A percentile compares a stretch with the other conserved stretches of the same genome.
phyloP scores from a whole-genome alignment of 2,888 invertebrate species.

The Steinernema scapterisci region DNA sequence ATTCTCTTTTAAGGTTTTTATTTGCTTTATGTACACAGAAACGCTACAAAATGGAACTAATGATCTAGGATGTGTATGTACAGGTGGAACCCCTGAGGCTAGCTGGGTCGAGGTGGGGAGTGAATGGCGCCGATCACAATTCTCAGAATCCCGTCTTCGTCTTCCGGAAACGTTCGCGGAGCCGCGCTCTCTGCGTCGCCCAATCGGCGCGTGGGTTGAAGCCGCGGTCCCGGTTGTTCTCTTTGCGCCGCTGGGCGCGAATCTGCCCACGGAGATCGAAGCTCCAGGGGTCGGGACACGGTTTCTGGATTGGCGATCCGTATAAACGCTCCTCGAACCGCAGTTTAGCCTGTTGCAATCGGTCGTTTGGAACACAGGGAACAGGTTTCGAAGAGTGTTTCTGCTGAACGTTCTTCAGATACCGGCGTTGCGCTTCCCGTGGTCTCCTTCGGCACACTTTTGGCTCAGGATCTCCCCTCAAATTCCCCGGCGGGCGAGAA shows the following conservation, averaged over 20 bases:
- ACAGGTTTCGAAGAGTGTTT: too few relatives aligned
- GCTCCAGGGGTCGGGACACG: not conserved
- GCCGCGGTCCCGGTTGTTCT: not conserved
- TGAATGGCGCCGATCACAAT: conserved; percentile 2
- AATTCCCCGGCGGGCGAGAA: too few relatives aligned
- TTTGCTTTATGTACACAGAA: conserved; percentile 1
- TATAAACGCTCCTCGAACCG: too few relatives aligned
- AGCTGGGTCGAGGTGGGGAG: not conserved
- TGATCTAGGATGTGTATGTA: not conserved
- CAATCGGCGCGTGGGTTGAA: not conserved
- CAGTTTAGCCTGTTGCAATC: too few relatives aligned
- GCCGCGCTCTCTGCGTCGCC: not conserved
- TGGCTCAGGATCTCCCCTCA: too few relatives aligned
- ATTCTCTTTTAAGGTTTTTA: not conserved
- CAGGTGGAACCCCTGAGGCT: conserved; percentile 27
- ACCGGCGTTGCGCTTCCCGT: too few relatives aligned
- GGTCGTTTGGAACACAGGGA: too few relatives aligned
- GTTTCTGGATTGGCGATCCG: too few relatives aligned
- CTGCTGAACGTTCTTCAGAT: too few relatives aligned
- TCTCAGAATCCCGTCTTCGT: not conserved
- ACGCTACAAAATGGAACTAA: not conserved
- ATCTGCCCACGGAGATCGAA: not conserved
- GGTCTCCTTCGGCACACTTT: too few relatives aligned
- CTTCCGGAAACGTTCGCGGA: not conserved
- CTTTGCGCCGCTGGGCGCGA: not conserved